Percentiles rank a stretch among this genome's conserved stretches.
These are phyloP conservation scores for Chalcosyrphus nemorum DNA, from an alignment of 2,888 invertebrate species.

Conservation along the genomic window DNA sequence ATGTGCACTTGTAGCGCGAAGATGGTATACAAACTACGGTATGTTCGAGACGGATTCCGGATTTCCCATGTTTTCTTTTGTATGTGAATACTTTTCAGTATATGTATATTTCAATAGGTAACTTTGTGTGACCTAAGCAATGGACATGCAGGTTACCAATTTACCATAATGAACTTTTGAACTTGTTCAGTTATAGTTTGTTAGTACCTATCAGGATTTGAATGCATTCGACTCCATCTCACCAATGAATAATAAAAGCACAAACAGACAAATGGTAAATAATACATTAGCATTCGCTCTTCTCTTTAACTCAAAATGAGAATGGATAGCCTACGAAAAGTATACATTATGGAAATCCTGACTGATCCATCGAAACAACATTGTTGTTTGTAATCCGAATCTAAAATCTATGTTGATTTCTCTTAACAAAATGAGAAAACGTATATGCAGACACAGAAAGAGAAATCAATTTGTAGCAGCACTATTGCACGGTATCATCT, in stretches of 20 bases:
- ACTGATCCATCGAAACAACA: constrained; percentile 18
- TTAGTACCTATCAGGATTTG: background rate
- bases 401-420: constrained; percentile 11
- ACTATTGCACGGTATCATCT: background rate
- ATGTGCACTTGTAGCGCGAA: too few species aligned
- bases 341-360: constrained; percentile 9
- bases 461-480: constrained; percentile 4
- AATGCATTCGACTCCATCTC: background rate
- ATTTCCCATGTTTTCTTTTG: too few species aligned
- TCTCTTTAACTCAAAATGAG: background rate
- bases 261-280: background rate
- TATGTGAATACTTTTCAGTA: background rate
- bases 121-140: background rate
- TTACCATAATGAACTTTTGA: background rate
- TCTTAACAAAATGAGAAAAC: background rate
- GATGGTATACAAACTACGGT: too few species aligned
- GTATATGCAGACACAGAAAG: background rate
- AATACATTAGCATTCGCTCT: background rate
- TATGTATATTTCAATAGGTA: background rate
- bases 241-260: constrained; percentile 11
- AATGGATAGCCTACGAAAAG: background rate
- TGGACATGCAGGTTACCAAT: background rate
- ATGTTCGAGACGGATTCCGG: too few species aligned
- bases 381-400: constrained; percentile 14
- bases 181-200: background rate